phyloP scores from a whole-genome alignment of 2,888 invertebrate genomes.

The Cosmia pyralina region DNA sequence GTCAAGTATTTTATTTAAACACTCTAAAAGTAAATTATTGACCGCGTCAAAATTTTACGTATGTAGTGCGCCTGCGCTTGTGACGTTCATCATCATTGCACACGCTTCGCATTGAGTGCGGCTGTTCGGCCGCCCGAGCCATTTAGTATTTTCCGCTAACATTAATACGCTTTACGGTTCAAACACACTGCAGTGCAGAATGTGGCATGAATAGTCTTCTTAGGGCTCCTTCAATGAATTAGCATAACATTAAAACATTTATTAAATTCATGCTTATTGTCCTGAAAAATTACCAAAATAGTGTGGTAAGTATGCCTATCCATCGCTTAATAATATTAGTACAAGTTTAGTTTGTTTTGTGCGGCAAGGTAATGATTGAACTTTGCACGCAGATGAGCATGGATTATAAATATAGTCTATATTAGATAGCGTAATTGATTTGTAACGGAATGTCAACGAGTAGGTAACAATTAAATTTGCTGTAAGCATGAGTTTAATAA shows the following conservation, averaged over 20 bases:
- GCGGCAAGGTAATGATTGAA: not conserved
- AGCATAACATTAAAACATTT: not conserved
- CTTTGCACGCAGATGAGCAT: conserved; percentile 20
- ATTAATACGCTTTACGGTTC: not conserved
- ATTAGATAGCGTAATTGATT: conserved; percentile 35
- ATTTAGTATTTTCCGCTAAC: not conserved
- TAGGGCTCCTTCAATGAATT: too few species aligned
- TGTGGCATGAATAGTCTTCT: too few species aligned
- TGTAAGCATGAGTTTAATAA: not conserved
- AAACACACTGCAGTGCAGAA: not conserved
- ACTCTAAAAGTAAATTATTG: too few species aligned
- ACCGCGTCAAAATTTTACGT: too few species aligned
- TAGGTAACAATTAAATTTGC: conserved; percentile 9
- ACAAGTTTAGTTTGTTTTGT: conserved; percentile 8
- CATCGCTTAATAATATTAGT: conserved; percentile 11
- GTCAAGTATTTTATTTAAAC: too few species aligned
- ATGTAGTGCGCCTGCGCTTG: too few species aligned
- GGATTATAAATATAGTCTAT: conserved; percentile 4
- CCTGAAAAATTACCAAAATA: not conserved
- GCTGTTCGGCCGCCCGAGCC: not conserved
- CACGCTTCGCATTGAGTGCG: not conserved
- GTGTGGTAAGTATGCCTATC: conserved; percentile 1
- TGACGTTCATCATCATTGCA: not conserved
- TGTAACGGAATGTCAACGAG: conserved; percentile 28
- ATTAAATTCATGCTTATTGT: not conserved